Evolutionary conservation across 2,113 vertebrate species (phyloP).

Genomic region (Cheirogaleus medius): DNA sequence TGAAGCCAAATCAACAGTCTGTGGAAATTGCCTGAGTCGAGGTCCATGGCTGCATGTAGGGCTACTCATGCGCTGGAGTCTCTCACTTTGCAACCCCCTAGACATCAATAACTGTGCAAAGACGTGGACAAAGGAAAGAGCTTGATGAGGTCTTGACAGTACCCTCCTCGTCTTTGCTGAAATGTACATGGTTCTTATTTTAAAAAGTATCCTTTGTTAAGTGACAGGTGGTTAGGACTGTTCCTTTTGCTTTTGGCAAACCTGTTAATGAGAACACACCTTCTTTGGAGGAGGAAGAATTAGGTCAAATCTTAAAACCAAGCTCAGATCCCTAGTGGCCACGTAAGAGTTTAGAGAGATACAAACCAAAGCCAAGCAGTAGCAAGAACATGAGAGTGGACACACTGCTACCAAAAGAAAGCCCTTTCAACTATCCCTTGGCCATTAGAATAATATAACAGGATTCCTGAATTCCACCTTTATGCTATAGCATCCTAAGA

Average conservation of each 20-base stretch:
- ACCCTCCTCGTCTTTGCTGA: neutral
- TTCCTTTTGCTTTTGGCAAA: constrained; percentile 14
- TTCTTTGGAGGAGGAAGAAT: neutral
- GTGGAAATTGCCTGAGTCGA: neutral
- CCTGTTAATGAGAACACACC: neutral
- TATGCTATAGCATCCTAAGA: neutral
- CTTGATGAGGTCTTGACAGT: no score
- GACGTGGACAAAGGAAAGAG: neutral
- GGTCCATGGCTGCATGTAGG: neutral
- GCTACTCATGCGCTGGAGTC: neutral
- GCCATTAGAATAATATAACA: neutral
- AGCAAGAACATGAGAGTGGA: neutral
- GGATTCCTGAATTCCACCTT: neutral
- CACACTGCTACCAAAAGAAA: neutral
- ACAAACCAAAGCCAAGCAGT: neutral
- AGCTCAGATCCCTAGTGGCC: neutral
- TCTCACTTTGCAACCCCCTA: neutral
- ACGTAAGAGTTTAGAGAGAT: neutral
- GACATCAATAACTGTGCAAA: neutral
- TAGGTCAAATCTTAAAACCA: neutral
- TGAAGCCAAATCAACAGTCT: constrained; percentile 14
- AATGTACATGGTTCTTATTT: neutral
- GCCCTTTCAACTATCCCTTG: neutral
- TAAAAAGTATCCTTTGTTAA: neutral
- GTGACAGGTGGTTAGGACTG: neutral